Base-by-base conservation (phyloP, 2,888 invertebrate species). In the Mythimna impura region DNA sequence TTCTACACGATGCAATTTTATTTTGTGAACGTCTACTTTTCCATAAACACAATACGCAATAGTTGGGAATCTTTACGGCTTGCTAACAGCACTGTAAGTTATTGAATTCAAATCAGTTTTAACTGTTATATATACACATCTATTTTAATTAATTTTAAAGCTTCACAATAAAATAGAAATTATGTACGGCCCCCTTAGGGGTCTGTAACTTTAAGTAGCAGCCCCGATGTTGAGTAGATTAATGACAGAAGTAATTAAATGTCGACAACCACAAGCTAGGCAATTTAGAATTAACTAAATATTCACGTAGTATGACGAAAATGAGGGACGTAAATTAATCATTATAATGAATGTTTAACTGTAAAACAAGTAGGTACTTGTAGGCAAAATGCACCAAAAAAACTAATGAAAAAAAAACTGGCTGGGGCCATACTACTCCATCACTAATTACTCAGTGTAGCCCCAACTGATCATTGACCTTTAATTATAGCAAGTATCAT, bases 181-280 rank as follows among this genome's bases (percentile, higher is more conserved):
- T 68, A 70, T 54, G 36, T 50, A 54, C 30, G 40, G 43, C 30
- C 20, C 70, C 60, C 63, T 55, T 70, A 72, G 66, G 65, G 62
- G 62, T 36, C 43, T 52, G 50, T 71, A 58, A 63, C 62, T 71
- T 78, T 8, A 55, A 77, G 66, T 55, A 58, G 50, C 71, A 72
- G 25, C 71, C 17, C 17, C 71, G 43, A 66, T 79, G 60, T 73
- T 76, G 55, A 54, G 73, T 78, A 76, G 69, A 83, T 76, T 83
- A 76, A 81, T 83, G 66, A 74, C 73, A 68, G 66, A 73, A 68
- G 73, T 83, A 81, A 83, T 83, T 76, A 81, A 82, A 76, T 76
- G 74, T 61, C 40, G 72, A 67, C 57, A 66, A 76, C 72, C 73
- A 22, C 73, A 72, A 72, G 65, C 73, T 66, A 72, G 68, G 68